Base-by-base conservation (phyloP, 2,888 invertebrate genomes). In the Pardosa pseudoannulata region DNA sequence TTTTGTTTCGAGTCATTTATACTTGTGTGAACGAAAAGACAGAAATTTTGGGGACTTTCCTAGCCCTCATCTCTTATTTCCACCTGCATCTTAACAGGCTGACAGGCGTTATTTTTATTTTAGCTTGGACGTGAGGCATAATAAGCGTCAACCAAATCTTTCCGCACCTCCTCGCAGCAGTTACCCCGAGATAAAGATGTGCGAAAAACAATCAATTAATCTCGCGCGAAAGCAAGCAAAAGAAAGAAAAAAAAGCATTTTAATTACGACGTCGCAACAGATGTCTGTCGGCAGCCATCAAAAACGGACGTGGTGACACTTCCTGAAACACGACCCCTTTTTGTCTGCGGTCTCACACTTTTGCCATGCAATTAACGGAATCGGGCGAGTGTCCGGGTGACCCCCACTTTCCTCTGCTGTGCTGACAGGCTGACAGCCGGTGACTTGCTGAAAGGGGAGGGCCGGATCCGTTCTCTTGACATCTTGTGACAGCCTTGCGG, bases 341-440 rank as follows among this genome's bases (percentile, higher is more conserved):
- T 23, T 56, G 56, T 56, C 56, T 56, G 23, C 23, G 56, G 56
- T 56, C 56, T 56, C 56, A 56, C 56, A 56, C 56, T 56, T 56
- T 23, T n/a, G 16, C 56, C 16, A 3, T 56, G 19, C 56, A 56
- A 56, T 56, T 56, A 56, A 56, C 56, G 56, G 23, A 23, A 56
- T 16, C 23, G 56, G 1, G 23, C 5, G 56, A 56, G 23, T 23
- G 56, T 56, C 23, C 23, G 23, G 23, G 56, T n/a, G 56, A 23
- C 23, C 19, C 56, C 56, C 56, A 1, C 23, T 11, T 5, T n/a
- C n/a, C n/a, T n/a, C n/a, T 6, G 2, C 23, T 56, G 56, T 6
- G 2, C 23, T 56, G 56, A 56, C 56, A 56, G 23, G 13, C 56
- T 56, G 56, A 56, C 56, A 56, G 56, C 23, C 23, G 56, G 23